Conservation (phyloP, 2,113 vertebrate species). For the Grantiella picta region DNA sequence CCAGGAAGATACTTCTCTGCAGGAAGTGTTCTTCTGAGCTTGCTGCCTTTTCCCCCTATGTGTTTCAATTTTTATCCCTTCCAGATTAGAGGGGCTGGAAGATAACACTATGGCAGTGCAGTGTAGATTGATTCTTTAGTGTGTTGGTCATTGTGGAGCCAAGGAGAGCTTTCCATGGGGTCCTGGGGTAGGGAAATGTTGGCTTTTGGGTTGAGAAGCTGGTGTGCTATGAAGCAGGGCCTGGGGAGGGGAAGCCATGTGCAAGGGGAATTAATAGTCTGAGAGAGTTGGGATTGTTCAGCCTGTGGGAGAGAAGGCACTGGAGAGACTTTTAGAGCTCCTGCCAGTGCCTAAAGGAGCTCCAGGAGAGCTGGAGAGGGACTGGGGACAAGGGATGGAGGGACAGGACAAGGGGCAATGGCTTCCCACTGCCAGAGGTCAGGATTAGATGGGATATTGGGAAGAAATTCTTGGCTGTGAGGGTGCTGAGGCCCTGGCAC, state of each 20-base stretch:
- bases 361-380: not conserved
- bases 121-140: rapidly evolving
- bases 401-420: not conserved
- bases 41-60: not conserved
- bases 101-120: rapidly evolving
- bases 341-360: not conserved
- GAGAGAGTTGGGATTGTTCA: not conserved
- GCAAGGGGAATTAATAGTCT: not conserved
- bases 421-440: not conserved
- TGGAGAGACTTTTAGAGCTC: not conserved
- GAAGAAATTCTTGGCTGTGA: rapidly evolving
- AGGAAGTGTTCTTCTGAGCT: not conserved
- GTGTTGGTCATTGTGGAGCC: rapidly evolving
- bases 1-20: not conserved
- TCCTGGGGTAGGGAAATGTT: rapidly evolving
- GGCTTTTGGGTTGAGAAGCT: not conserved
- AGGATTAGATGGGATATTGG: rapidly evolving
- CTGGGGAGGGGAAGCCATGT: not conserved
- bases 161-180: not conserved
- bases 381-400: rapidly evolving
- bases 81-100: not conserved
- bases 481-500: rapidly evolving
- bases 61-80: not conserved
- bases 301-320: not conserved
- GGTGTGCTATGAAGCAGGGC: not conserved